Conservation (phyloP, 2,113 vertebrate genomes). For the Rutilus rutilus region DNA sequence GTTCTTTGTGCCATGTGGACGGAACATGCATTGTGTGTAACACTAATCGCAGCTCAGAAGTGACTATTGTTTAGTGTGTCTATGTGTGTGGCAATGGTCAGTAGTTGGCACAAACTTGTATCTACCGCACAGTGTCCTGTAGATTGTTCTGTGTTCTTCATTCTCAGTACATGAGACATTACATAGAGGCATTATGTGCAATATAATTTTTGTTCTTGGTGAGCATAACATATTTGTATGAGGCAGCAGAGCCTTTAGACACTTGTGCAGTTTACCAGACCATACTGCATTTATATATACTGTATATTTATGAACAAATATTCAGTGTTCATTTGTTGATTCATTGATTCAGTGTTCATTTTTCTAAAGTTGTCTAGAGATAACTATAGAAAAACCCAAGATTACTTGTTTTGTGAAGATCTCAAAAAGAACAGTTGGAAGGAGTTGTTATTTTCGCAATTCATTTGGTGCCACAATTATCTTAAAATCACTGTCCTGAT, state of each 20-base stretch:
- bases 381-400: background rate
- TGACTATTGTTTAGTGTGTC: constrained; percentile 10
- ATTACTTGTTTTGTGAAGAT: background rate
- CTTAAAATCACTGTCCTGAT: background rate
- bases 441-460: background rate
- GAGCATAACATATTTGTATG: background rate
- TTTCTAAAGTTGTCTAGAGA: background rate
- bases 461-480: background rate
- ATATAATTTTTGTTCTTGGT: background rate
- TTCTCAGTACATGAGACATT: background rate
- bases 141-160: background rate
- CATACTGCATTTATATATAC: background rate
- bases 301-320: no score
- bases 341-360: no score
- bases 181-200: background rate
- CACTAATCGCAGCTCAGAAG: constrained; percentile 32
- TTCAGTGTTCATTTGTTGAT: no score
- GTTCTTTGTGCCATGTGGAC: constrained; percentile 32
- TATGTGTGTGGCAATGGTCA: constrained; percentile 31
- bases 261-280: background rate
- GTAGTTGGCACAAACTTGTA: constrained; percentile 1
- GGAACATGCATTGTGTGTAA: constrained; percentile 19
- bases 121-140: background rate
- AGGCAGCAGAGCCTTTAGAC: background rate
- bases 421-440: background rate